A percentile compares a stretch with the other conserved stretches of the same genome.
phyloP scores from a whole-genome alignment of 2,888 invertebrate species.

The Tiliacea aurago region DNA sequence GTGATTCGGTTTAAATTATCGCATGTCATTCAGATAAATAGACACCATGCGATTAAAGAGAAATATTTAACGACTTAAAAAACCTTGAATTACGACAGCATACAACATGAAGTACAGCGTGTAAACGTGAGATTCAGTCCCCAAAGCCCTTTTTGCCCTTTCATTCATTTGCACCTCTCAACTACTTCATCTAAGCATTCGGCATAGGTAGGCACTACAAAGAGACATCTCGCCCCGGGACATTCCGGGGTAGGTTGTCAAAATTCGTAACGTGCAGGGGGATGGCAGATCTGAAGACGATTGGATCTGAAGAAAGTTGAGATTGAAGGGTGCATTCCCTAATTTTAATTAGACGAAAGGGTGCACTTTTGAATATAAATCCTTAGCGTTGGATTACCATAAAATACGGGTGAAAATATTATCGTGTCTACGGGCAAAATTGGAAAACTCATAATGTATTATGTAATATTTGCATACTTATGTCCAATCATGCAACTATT shows the following conservation, averaged over 20 bases:
- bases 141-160: too few species aligned
- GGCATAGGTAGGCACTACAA: neutral
- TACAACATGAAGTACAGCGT: neutral
- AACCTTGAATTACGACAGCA: neutral
- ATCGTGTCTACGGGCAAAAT: neutral
- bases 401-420: neutral
- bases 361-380: constrained; percentile 1
- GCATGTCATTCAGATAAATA: constrained; percentile 33
- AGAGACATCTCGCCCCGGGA: neutral
- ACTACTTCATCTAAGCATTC: neutral
- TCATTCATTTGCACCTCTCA: neutral
- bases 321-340: neutral
- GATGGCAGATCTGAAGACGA: neutral
- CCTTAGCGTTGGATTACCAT: neutral
- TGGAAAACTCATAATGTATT: neutral
- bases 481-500: constrained; percentile 12
- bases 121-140: neutral
- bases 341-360: constrained; percentile 5
- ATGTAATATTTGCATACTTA: constrained; percentile 15
- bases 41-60: neutral
- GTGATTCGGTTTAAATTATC: constrained; percentile 22
- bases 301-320: neutral
- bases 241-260: neutral
- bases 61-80: neutral
- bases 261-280: neutral